phyloP scores from a whole-genome alignment of 2,888 invertebrate species.

The Aporophyla lueneburgensis region DNA sequence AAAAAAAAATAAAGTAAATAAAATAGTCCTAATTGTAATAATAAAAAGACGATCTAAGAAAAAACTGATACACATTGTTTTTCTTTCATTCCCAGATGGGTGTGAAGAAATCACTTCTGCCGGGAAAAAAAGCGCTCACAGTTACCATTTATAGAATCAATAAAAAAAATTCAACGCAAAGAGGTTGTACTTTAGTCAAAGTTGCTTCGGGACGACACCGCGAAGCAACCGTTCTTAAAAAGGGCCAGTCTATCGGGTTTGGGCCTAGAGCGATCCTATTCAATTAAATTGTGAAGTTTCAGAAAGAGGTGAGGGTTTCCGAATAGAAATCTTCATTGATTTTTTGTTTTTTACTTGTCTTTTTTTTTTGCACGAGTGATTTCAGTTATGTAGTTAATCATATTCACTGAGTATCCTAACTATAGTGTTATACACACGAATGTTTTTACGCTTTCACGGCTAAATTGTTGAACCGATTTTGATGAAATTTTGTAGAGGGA shows the following conservation, averaged over 20 bases:
- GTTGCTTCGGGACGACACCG: slow-evolving; percentile 18
- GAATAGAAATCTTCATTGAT: slow-evolving; percentile 26
- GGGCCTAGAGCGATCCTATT: slow-evolving; percentile 18
- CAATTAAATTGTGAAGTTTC: slow-evolving; percentile 23
- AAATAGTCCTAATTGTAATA: background rate
- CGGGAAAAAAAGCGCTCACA: slow-evolving; percentile 25
- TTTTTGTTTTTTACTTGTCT: background rate
- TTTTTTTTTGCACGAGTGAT: slow-evolving; percentile 1
- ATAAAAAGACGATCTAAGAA: background rate
- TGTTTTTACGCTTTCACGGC: no score
- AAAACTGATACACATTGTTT: slow-evolving; percentile 40
- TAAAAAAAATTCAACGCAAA: slow-evolving; percentile 20
- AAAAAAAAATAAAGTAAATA: no score
- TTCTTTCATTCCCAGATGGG: slow-evolving; percentile 48
- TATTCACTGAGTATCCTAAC: background rate
- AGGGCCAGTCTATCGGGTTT: slow-evolving; percentile 11
- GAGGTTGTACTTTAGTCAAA: slow-evolving; percentile 19
- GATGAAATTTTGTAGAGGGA: no score
- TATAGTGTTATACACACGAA: no score
- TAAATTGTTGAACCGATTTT: no score
- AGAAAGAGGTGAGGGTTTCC: slow-evolving; percentile 33
- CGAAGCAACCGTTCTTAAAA: slow-evolving; percentile 9
- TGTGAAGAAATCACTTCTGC: slow-evolving; percentile 24
- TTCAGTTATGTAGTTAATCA: background rate
- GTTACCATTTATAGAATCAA: slow-evolving; percentile 34